Evolutionary conservation across 2,113 vertebrate species (phyloP), one percentile per base, ranked within the genome.

Genomic region (Capra hircus): DNA sequence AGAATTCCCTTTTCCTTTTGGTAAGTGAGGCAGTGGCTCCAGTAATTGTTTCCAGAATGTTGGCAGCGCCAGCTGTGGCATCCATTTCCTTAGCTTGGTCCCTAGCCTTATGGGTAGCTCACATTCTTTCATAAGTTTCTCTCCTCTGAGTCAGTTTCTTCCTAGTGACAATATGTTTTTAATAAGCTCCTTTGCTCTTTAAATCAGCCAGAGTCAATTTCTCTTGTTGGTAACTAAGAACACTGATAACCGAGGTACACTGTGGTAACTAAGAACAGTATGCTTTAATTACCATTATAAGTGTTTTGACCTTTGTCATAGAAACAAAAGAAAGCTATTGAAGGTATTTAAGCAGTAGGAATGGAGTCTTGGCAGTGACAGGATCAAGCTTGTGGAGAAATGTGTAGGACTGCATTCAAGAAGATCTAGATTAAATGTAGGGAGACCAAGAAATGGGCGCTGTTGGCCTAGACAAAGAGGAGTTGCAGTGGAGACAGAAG

Each of bases 71-170:
- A 50, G 11, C 52, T 90, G 50, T 27, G 53, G 36, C 78, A 92
- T 52, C 84, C 23, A 9, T 90, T 82, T 80, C 82, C 25, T 82
- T 55, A 84, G 78, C 28, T 55, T 81, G 74, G 62, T 40, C n/a
- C n/a, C 40, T 64, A 80, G 57, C 8, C 45, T 50, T 27, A 60
- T 9, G 4, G 17, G 19, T n/a, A 23, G 55, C n/a, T 91, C 21
- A 16, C 4, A 80, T 59, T 40, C 27, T 90, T 93, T 92, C n/a
- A 62, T 59, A 40, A 80, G 30, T 53, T 43, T 85, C 55, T 55
- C 91, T 91, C 60, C 82, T 80, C 77, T 94, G 62, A 94, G n/a
- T 80, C 74, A 71, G 28, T 95, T 95, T 95, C 82, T 90, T 92
- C 27, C 53, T 77, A 40, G 17, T 43, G 45, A 30, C 23, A 30